A percentile compares a stretch with the other conserved stretches of the same genome.
phyloP scores from a whole-genome alignment of 1,140 invertebrate genomes.

The Danaus melanippus region DNA sequence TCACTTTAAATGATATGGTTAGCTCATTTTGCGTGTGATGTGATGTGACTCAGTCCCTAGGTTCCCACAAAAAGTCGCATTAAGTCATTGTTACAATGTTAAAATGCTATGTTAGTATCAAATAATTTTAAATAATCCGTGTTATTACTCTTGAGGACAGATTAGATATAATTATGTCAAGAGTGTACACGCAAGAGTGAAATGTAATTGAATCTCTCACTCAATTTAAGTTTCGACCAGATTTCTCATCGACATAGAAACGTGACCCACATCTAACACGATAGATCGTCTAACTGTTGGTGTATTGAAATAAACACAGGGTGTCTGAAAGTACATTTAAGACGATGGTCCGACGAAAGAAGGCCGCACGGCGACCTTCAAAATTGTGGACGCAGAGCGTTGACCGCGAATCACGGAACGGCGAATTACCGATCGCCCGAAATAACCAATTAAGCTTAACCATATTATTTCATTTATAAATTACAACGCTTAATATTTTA shows the following conservation, averaged over 20 bases:
- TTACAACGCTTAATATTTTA: too few species aligned
- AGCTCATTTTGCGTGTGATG: conserved; percentile 37
- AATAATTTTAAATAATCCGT: conserved; percentile 27
- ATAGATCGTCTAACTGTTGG: conserved; percentile 63
- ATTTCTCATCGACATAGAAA: conserved; percentile 59
- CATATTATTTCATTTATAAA: too few species aligned
- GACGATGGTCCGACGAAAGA: conserved; percentile 51
- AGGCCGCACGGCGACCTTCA: conserved; percentile 66
- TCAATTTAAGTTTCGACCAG: conserved; percentile 51
- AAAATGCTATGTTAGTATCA: conserved; percentile 33
- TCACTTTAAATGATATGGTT: conserved; percentile 48
- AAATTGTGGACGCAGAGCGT: conserved; percentile 39
- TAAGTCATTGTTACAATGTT: conserved; percentile 60
- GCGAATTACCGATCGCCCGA: conserved; percentile 14
- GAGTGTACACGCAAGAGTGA: conserved; percentile 28
- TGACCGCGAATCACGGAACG: conserved; percentile 47
- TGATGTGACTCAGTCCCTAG: conserved; percentile 50
- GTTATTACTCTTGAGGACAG: conserved; percentile 16
- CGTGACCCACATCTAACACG: conserved; percentile 61
- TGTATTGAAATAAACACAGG: conserved; percentile 56
- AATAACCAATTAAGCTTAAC: conserved; percentile 19
- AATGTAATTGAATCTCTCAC: conserved; percentile 38
- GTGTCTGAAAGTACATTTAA: conserved; percentile 41
- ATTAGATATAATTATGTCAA: conserved; percentile 36
- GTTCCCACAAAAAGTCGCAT: conserved; percentile 61